Evolutionary conservation across 2,113 vertebrate species (phyloP).

Genomic region (Hydrochoerus hydrochaeris): DNA sequence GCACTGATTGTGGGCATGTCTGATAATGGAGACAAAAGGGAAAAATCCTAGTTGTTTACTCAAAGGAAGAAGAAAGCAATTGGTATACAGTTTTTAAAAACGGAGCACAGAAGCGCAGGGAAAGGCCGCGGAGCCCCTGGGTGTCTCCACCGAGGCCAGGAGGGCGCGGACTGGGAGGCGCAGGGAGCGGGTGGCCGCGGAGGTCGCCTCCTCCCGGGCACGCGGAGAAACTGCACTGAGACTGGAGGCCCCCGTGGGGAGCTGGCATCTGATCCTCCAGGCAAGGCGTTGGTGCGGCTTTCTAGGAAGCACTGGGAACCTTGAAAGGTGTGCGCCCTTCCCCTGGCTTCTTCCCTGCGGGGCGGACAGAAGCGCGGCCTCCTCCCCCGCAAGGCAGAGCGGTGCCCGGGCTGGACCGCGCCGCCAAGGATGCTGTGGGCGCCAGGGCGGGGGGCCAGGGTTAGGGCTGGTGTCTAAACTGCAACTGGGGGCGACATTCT

Average conservation of each 20-base stretch:
- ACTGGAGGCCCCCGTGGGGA: not conserved
- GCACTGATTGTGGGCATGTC: constrained; percentile 51
- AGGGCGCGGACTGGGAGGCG: not conserved
- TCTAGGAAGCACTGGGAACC: not conserved
- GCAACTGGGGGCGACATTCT: not conserved
- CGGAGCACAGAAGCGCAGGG: constrained; percentile 34
- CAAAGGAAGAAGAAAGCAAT: constrained; percentile 78
- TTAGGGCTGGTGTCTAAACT: not conserved
- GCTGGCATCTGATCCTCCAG: constrained; percentile 29
- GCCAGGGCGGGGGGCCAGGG: accelerated
- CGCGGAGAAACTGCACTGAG: not conserved
- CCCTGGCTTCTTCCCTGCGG: not conserved
- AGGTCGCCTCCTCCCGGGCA: accelerated
- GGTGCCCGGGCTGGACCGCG: too few species aligned
- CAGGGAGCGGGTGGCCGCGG: accelerated
- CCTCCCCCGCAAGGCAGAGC: not conserved
- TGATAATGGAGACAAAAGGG: constrained; percentile 78
- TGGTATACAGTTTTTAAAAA: constrained; percentile 73
- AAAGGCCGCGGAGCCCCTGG: not conserved
- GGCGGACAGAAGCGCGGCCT: not conserved
- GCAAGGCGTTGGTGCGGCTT: not conserved
- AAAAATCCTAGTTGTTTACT: constrained; percentile 58
- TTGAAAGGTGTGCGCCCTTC: not conserved
- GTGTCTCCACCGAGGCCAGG: not conserved
- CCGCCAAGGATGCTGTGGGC: accelerated